These are phyloP conservation scores for Tethya wilhelma DNA, from an alignment of 37 sponge, comb jelly and placozoan genomes.

Conservation along the genomic window DNA sequence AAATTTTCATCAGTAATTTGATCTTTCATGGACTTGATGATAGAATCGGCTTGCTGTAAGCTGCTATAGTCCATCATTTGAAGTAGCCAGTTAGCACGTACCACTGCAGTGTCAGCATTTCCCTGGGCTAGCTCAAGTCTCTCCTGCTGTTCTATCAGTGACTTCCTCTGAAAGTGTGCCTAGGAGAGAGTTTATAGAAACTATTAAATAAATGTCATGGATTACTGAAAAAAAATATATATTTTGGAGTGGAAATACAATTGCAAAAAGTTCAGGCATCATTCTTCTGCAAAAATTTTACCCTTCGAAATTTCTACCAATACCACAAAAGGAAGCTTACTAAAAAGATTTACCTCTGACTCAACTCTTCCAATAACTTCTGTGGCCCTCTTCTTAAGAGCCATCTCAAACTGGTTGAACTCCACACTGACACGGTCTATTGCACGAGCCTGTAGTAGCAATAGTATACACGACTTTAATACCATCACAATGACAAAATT, in stretches of 20 bases:
- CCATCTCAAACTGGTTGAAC: conserved; percentile 53
- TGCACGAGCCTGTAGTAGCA: conserved; percentile 24
- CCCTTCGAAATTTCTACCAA: no score
- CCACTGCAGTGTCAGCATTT: conserved; percentile 42
- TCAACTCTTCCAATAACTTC: conserved; percentile 38
- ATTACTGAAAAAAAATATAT: no score
- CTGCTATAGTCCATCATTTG: conserved; percentile 65
- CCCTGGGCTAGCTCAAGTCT: conserved; percentile 63
- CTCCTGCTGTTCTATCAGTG: conserved; percentile 52
- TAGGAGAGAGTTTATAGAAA: no score
- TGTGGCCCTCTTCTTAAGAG: conserved; percentile 35
- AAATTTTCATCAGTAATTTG: conserved; percentile 42
- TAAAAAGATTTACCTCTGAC: conserved; percentile 31
- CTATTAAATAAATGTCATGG: no score
- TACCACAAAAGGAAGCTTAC: not conserved
- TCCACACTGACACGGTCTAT: conserved; percentile 31
- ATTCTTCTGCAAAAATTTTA: no score
- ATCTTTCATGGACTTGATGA: conserved; percentile 34
- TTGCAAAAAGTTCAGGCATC: no score
- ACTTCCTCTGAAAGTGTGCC: conserved; percentile 49
- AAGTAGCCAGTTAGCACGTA: conserved; percentile 57
- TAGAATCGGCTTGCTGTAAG: conserved; percentile 45
- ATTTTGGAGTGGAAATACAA: not conserved
- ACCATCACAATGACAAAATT: no score
- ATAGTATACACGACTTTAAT: no score